Conservation (phyloP, 2,797 vertebrate genomes). For the Tolypeutes matacus region DNA sequence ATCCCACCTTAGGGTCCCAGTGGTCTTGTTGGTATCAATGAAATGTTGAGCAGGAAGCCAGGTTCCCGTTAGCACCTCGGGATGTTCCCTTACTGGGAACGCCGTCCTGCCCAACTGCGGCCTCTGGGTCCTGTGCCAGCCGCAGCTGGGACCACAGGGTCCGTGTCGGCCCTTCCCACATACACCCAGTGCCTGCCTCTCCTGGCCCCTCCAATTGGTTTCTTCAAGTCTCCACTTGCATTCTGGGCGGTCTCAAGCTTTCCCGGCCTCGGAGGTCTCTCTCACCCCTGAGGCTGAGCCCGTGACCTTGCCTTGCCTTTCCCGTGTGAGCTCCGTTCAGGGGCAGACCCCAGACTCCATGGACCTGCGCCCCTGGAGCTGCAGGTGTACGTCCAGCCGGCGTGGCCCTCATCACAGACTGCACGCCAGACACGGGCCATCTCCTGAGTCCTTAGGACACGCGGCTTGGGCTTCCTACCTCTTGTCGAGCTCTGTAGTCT, state of each 20-base stretch:
- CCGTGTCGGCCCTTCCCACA: rapidly evolving
- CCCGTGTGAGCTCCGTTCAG: neutral
- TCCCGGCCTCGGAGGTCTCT: neutral
- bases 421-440: constrained; percentile 40
- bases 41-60: neutral
- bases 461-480: constrained; percentile 36
- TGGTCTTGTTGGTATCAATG: neutral
- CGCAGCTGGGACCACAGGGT: neutral
- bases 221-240: neutral
- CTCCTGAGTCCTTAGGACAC: constrained; percentile 53
- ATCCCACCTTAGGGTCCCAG: neutral
- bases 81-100: rapidly evolving
- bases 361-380: rapidly evolving
- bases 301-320: neutral
- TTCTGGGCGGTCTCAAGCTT: neutral
- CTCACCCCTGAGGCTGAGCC: neutral
- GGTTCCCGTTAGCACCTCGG: neutral
- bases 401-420: constrained; percentile 47
- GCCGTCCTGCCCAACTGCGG: neutral
- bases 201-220: neutral
- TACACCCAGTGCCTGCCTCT: neutral
- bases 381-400: neutral
- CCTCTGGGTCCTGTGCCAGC: neutral
- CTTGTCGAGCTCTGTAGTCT: constrained; percentile 62
- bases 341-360: neutral